phyloP scores from a whole-genome alignment of 2,797 vertebrate genomes.

The Iguana delicatissima region DNA sequence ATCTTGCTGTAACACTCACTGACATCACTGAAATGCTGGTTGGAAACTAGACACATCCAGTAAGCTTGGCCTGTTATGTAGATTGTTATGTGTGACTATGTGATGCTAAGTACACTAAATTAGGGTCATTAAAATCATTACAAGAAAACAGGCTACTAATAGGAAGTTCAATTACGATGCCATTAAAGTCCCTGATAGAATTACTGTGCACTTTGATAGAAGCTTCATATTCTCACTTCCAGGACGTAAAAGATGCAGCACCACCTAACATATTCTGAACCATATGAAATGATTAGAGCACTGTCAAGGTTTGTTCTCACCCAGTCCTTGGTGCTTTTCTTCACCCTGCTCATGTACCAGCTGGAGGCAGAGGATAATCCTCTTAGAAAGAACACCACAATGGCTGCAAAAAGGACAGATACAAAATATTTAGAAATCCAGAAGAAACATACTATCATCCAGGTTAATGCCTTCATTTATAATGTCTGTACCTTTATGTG shows the following conservation, averaged over 20 bases:
- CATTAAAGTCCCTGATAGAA: background rate
- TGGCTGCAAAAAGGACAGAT: background rate
- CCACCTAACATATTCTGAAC: conserved; percentile 23
- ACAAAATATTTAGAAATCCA: background rate
- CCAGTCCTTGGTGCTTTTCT: conserved; percentile 24
- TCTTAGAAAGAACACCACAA: conserved; percentile 17
- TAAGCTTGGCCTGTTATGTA: conserved; percentile 39
- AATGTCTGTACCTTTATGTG: background rate
- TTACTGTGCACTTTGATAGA: background rate
- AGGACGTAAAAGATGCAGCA: background rate
- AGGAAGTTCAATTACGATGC: conserved; percentile 33
- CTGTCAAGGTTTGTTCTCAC: background rate
- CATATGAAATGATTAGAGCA: background rate
- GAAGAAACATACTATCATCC: background rate
- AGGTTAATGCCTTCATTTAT: conserved; percentile 27
- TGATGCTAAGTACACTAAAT: conserved; percentile 52
- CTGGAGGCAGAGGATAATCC: background rate
- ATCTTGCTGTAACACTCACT: conserved; percentile 25
- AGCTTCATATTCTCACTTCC: conserved; percentile 1
- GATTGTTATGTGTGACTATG: conserved; percentile 23
- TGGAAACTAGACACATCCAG: conserved; percentile 27
- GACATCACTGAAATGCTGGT: background rate
- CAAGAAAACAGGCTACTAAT: conserved; percentile 36
- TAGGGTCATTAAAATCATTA: conserved; percentile 29
- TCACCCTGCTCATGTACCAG: background rate